Conservation (phyloP, 2,113 vertebrate species). For the Trichechus manatus region DNA sequence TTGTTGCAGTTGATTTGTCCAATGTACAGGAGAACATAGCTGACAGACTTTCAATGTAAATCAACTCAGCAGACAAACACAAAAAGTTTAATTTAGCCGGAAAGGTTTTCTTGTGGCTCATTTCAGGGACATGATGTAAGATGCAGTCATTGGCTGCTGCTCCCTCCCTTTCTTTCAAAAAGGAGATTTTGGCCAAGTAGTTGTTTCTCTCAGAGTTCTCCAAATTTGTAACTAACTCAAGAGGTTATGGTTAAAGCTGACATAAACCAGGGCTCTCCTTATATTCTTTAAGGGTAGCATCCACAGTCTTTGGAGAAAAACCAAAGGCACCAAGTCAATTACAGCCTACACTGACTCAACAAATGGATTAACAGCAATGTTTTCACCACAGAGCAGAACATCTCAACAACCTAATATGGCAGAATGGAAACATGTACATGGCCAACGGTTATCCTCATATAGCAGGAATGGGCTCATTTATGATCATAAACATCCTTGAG, state of each 20-base stretch:
- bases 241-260: conserved; percentile 66
- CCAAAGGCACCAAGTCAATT: conserved; percentile 65
- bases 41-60: conserved; percentile 64
- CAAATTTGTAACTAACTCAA: conserved; percentile 67
- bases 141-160: conserved; percentile 19
- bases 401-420: conserved; percentile 5
- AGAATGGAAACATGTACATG: conserved; percentile 42
- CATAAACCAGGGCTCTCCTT: conserved; percentile 79
- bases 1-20: conserved; percentile 37
- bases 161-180: conserved; percentile 55
- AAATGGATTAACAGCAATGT: conserved; percentile 62
- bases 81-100: conserved; percentile 51
- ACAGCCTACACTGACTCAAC: conserved; percentile 67
- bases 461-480: conserved; percentile 26
- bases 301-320: conserved; percentile 79
- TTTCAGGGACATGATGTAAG: conserved; percentile 59
- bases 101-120: conserved; percentile 52
- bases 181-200: conserved; percentile 54
- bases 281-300: conserved; percentile 43
- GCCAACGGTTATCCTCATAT: neutral
- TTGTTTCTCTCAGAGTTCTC: conserved; percentile 56
- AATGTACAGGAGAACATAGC: neutral
- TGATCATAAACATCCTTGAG: conserved; percentile 43
- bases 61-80: conserved; percentile 16
- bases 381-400: conserved; percentile 15